Evolutionary conservation across 2,888 invertebrate species (phyloP).

Genomic region (Uloborus plumipes): DNA sequence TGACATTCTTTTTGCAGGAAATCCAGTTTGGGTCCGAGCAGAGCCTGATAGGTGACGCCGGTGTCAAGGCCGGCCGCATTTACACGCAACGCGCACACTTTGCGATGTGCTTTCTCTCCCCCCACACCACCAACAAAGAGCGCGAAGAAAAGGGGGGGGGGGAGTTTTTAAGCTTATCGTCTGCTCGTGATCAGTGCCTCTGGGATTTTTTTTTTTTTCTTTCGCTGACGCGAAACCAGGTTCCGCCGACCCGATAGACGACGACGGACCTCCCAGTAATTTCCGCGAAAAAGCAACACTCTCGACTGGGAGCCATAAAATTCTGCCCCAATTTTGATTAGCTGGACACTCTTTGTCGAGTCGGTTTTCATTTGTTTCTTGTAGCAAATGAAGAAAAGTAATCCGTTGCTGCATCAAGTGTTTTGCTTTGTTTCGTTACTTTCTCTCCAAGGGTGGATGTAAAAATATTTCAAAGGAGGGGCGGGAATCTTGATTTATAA

Average conservation of each 20-base stretch:
- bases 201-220: constrained; percentile 12
- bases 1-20: constrained; percentile 62
- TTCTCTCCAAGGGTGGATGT: too few relatives aligned
- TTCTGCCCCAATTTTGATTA: too few relatives aligned
- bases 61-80: constrained; percentile 62
- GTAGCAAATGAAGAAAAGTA: too few relatives aligned
- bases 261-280: too few relatives aligned
- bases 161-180: constrained; percentile 42
- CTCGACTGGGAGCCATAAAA: not conserved
- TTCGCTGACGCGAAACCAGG: constrained; percentile 33
- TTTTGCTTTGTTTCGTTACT: too few relatives aligned
- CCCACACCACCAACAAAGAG: constrained; percentile 30
- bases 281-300: constrained; percentile 15
- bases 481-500: too few relatives aligned
- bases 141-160: constrained; percentile 2
- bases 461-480: too few relatives aligned
- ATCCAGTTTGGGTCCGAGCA: constrained; percentile 57
- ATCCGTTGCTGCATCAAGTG: too few relatives aligned
- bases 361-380: too few relatives aligned
- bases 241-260: not conserved
- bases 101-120: constrained; percentile 8
- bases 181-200: constrained; percentile 60
- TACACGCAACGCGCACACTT: constrained; percentile 56
- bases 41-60: constrained; percentile 60
- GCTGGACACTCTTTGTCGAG: too few relatives aligned